A percentile compares a stretch with the other conserved stretches of the same genome.
phyloP scores from a whole-genome alignment of 2,797 vertebrate genomes.

The Sebastes elongatus region DNA sequence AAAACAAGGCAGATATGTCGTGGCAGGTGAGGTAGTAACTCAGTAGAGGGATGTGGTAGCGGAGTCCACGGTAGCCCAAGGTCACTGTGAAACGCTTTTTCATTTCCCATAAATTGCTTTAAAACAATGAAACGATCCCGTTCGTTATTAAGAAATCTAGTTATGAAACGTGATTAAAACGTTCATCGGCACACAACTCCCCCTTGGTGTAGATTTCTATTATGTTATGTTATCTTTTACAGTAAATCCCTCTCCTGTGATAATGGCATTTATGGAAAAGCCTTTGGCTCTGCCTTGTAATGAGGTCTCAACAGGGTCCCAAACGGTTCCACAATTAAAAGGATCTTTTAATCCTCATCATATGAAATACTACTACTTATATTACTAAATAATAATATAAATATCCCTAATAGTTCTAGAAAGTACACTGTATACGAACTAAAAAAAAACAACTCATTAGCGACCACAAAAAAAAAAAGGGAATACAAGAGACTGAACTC shows the following conservation, averaged over 20 bases:
- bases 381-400: not conserved
- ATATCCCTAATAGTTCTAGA: not conserved
- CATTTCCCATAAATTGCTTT: slow-evolving; percentile 27
- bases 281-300: slow-evolving; percentile 25
- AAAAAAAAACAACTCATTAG: not conserved
- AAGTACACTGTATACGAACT: not conserved
- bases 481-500: not conserved
- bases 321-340: not conserved
- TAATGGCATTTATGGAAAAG: slow-evolving; percentile 31
- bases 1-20: slow-evolving; percentile 19
- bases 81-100: slow-evolving; percentile 25
- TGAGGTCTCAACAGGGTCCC: not conserved
- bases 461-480: not conserved
- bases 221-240: slow-evolving; percentile 16
- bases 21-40: slow-evolving; percentile 36
- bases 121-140: slow-evolving; percentile 24
- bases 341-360: not conserved
- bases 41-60: not conserved
- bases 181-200: not conserved
- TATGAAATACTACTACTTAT: not conserved
- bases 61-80: slow-evolving; percentile 20
- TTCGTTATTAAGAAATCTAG: slow-evolving; percentile 22
- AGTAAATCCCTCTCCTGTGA: slow-evolving; percentile 40
- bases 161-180: slow-evolving; percentile 34
- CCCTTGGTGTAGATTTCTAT: slow-evolving; percentile 12